A percentile compares a stretch with the other conserved stretches of the same genome.
Evolutionary conservation across 2,797 vertebrate species (phyloP).

Genomic region (Schizopygopsis malacanthus): DNA sequence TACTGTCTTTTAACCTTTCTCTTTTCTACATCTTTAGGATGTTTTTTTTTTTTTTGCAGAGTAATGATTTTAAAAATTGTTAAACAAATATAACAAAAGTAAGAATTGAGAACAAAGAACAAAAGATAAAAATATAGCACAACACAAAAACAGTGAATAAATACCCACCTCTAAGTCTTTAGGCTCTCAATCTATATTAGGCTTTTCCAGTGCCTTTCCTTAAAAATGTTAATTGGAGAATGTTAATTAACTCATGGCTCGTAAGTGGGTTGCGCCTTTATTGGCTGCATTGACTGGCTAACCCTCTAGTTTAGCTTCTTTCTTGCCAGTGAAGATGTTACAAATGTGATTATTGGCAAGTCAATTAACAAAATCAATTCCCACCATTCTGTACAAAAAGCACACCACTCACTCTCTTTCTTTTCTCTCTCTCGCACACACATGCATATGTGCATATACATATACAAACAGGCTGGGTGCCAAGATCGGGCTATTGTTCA

Average conservation of each 20-base stretch:
- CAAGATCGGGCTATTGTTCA: conserved; percentile 58
- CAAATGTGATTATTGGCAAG: conserved; percentile 98
- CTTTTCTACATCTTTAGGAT: not conserved
- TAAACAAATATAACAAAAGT: not conserved
- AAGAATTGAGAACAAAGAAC: not conserved
- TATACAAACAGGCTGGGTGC: conserved; percentile 33
- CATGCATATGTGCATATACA: conserved; percentile 22
- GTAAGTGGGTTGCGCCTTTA: conserved; percentile 84
- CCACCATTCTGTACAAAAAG: conserved; percentile 73
- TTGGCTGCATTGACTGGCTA: conserved; percentile 94
- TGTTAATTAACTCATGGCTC: conserved; percentile 71
- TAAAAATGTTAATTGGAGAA: conserved; percentile 58
- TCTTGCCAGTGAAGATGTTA: conserved; percentile 94
- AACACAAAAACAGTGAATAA: not conserved
- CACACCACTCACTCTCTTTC: conserved; percentile 65
- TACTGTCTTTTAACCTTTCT: not conserved
- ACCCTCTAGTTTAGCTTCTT: conserved; percentile 91
- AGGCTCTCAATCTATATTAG: conserved; percentile 14
- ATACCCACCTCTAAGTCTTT: conserved; percentile 6
- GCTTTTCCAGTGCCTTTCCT: conserved; percentile 2
- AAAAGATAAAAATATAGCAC: not conserved
- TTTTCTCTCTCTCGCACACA: conserved; percentile 38
- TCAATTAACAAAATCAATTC: conserved; percentile 99
- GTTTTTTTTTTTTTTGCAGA: not conserved
- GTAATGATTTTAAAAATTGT: not conserved